These are phyloP conservation scores for Criorhina ranunculi DNA, from an alignment of 2,888 invertebrate genomes.

Conservation along the genomic window DNA sequence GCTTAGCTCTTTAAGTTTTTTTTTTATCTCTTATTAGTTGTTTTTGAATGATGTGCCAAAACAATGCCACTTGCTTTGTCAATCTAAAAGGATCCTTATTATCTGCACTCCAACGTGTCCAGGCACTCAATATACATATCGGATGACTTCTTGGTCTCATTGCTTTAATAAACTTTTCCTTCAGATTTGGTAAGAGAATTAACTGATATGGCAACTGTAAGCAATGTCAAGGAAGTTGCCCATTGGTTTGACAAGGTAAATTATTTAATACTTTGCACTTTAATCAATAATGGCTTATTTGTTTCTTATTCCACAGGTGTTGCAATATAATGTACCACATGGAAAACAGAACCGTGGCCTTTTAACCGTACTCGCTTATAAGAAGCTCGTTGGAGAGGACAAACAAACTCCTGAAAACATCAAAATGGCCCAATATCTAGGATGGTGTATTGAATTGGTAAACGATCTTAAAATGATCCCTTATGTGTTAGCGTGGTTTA, in stretches of 20 bases:
- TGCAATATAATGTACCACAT: constrained; percentile 96
- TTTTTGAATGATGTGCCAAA: too few species aligned
- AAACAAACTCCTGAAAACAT: constrained; percentile 91
- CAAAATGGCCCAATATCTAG: constrained; percentile 92
- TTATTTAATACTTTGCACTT: too few species aligned
- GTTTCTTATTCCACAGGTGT: constrained; percentile 87
- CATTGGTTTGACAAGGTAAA: constrained; percentile 92
- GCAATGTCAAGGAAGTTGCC: constrained; percentile 91
- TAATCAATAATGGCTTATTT: too few species aligned
- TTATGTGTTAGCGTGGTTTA: neutral
- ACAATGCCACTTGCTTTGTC: too few species aligned
- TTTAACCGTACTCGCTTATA: constrained; percentile 90
- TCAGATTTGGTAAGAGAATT: constrained; percentile 92
- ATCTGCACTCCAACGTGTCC: too few species aligned
- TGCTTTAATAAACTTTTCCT: constrained; percentile 15
- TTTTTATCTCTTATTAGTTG: too few species aligned
- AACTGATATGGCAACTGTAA: constrained; percentile 90
- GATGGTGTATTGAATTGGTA: constrained; percentile 98
- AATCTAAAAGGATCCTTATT: too few species aligned
- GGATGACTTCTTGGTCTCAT: too few species aligned
- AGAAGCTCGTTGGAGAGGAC: constrained; percentile 88
- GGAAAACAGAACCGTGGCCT: constrained; percentile 95
- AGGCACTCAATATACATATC: too few species aligned
- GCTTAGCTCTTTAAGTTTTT: too few species aligned
- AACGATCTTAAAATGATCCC: constrained; percentile 79